A percentile compares a stretch with the other conserved stretches of the same genome.
These are phyloP conservation scores for Riparia riparia DNA, from an alignment of 2,113 vertebrate species.

Conservation along the genomic window DNA sequence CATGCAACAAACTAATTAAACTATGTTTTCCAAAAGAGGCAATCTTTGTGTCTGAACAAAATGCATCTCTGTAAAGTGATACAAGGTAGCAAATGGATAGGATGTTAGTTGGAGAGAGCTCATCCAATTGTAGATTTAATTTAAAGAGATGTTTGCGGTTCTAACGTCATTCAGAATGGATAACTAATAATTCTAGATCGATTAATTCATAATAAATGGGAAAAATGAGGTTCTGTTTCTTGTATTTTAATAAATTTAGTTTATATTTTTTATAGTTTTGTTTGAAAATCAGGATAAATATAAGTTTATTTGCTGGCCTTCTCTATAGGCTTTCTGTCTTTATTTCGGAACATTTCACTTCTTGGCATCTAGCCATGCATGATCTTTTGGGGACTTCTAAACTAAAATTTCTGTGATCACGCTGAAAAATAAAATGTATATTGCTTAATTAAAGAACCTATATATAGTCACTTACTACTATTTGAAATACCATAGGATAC, in stretches of 20 bases:
- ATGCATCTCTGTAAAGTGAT: background rate
- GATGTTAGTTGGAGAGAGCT: background rate
- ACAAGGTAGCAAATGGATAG: background rate
- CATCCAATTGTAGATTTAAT: background rate
- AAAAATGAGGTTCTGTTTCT: background rate
- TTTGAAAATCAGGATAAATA: background rate
- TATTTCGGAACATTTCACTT: background rate
- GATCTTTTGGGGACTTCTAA: accelerated
- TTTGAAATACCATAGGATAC: background rate
- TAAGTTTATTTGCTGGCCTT: background rate
- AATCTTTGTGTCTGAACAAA: background rate
- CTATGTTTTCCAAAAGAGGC: background rate
- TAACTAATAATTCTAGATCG: background rate
- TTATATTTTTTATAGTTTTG: background rate
- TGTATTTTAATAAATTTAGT: background rate
- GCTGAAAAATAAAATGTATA: background rate
- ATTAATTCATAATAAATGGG: background rate
- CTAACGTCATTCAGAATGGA: background rate
- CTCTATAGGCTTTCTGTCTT: background rate
- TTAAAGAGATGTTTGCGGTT: background rate
- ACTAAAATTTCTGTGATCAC: accelerated
- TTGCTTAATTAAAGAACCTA: background rate
- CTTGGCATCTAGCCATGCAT: background rate
- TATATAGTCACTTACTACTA: background rate
- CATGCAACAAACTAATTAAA: background rate